Percentiles rank a stretch among this genome's conserved stretches.
Conservation (phyloP, 2,888 invertebrate species). For the Scaptomyza flava region DNA sequence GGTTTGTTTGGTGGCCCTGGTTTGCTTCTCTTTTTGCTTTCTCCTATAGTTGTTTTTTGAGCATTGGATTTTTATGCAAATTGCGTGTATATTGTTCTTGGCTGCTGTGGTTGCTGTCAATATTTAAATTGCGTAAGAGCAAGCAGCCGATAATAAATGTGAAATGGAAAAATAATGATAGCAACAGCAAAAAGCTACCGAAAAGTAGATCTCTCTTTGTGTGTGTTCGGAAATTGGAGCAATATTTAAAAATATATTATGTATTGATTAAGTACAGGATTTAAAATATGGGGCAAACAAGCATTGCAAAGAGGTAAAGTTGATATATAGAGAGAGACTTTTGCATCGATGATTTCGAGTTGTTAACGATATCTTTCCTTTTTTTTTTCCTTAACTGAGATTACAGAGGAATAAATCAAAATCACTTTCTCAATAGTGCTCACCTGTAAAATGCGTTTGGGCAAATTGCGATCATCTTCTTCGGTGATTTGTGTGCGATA, state of each 20-base stretch:
- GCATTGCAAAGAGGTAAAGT: constrained; percentile 1
- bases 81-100: constrained; percentile 61
- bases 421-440: too few species aligned
- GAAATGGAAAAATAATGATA: constrained; percentile 53
- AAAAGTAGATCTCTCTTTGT: constrained; percentile 85
- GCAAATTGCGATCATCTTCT: constrained; percentile 96
- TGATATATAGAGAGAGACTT: too few species aligned
- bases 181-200: constrained; percentile 71
- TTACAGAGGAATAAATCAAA: background rate
- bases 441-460: constrained; percentile 96
- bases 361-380: too few species aligned
- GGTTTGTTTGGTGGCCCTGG: background rate
- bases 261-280: constrained; percentile 15
- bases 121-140: constrained; percentile 63
- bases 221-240: constrained; percentile 87
- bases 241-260: constrained; percentile 24
- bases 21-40: constrained; percentile 6
- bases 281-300: background rate
- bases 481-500: constrained; percentile 98
- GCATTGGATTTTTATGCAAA: constrained; percentile 68
- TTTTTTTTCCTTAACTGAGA: too few species aligned
- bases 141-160: constrained; percentile 52
- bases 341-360: too few species aligned
- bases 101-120: constrained; percentile 46
- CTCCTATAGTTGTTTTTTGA: constrained; percentile 27